Evolutionary conservation across 2,888 invertebrate genomes (phyloP).

Genomic region (Crepidodera aurea): DNA sequence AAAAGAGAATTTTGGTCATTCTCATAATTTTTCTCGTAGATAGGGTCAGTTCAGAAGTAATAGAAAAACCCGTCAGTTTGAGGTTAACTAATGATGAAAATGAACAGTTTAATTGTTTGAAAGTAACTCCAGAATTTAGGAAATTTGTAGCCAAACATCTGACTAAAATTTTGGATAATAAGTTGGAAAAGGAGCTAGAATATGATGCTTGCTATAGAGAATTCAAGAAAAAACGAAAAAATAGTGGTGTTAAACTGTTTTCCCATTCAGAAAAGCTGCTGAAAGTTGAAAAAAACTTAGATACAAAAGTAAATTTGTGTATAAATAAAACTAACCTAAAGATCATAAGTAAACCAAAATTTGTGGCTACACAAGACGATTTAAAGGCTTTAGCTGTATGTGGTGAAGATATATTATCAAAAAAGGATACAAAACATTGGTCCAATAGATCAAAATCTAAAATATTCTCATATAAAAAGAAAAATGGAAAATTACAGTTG

Average conservation of each 20-base stretch:
- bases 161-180: slow-evolving; percentile 60
- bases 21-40: slow-evolving; percentile 22
- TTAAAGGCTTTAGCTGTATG: slow-evolving; percentile 58
- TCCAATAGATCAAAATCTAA: slow-evolving; percentile 63
- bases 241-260: slow-evolving; percentile 41
- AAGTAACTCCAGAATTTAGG: slow-evolving; percentile 65
- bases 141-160: slow-evolving; percentile 64
- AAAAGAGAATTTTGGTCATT: slow-evolving; percentile 1
- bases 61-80: slow-evolving; percentile 43
- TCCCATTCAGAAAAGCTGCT: slow-evolving; percentile 40
- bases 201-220: slow-evolving; percentile 19
- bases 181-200: slow-evolving; percentile 52
- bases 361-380: slow-evolving; percentile 48
- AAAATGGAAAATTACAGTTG: slow-evolving; percentile 55
- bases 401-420: slow-evolving; percentile 63
- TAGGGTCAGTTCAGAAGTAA: slow-evolving; percentile 17
- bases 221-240: slow-evolving; percentile 29
- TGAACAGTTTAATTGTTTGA: slow-evolving; percentile 65
- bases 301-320: not conserved
- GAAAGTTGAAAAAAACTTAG: slow-evolving; percentile 45
- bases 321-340: not conserved
- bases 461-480: slow-evolving; percentile 33
- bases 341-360: not conserved
- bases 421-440: slow-evolving; percentile 65
- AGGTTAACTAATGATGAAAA: slow-evolving; percentile 55